Percentiles rank a stretch among this genome's conserved stretches.
Evolutionary conservation across 2,888 invertebrate genomes (phyloP).

Genomic region (Plemyria rubiginata): DNA sequence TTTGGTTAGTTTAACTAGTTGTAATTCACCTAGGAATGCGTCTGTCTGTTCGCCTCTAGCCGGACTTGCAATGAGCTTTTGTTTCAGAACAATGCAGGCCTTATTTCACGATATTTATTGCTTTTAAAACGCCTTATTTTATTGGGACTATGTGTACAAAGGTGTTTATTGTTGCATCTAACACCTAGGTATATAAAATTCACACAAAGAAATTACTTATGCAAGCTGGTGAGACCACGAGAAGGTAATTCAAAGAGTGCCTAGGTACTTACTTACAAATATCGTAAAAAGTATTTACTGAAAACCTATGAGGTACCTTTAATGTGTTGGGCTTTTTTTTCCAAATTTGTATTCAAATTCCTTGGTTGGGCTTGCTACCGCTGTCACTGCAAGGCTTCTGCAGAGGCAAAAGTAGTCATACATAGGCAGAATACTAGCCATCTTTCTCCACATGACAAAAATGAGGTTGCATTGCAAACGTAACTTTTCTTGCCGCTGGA

Average conservation of each 20-base stretch:
- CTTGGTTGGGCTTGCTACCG: too few relatives aligned
- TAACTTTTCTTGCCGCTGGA: constrained; percentile 10
- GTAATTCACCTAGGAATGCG: constrained; percentile 75
- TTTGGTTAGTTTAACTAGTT: constrained; percentile 60
- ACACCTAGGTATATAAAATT: not conserved
- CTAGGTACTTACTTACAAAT: too few relatives aligned
- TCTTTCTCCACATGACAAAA: constrained; percentile 5
- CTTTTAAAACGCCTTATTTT: constrained; percentile 15
- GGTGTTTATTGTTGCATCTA: not conserved
- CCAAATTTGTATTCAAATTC: too few relatives aligned
- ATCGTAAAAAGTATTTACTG: too few relatives aligned
- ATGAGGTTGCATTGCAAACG: constrained; percentile 18
- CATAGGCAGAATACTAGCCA: not conserved
- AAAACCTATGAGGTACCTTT: too few relatives aligned
- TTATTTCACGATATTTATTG: constrained; percentile 30
- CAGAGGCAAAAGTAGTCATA: not conserved
- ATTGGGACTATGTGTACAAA: not conserved
- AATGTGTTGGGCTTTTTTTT: too few relatives aligned
- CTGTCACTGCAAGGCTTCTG: too few relatives aligned
- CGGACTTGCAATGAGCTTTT: constrained; percentile 46
- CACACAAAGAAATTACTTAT: not conserved
- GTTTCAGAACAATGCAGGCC: constrained; percentile 40
- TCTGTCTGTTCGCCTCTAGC: constrained; percentile 48
- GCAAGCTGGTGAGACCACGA: too few relatives aligned
- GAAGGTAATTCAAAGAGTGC: too few relatives aligned